Evolutionary conservation across 1,140 invertebrate species (phyloP).

Genomic region (Sogatella furcifera): DNA sequence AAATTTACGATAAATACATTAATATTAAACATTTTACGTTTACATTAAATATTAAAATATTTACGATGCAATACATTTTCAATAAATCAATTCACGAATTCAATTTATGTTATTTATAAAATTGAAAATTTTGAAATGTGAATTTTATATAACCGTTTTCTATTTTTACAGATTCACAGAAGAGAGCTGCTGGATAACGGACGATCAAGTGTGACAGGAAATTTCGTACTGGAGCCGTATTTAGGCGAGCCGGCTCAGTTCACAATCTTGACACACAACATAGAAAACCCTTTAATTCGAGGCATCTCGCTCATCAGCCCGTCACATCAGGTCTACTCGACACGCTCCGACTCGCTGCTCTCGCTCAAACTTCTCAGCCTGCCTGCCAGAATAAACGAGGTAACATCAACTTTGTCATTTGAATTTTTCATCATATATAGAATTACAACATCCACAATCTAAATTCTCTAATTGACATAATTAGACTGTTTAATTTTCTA

Average conservation of each 20-base stretch:
- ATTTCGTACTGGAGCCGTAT: constrained; percentile 36
- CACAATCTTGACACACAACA: constrained; percentile 36
- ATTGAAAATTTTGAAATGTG: background rate
- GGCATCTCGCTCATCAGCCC: constrained; percentile 35
- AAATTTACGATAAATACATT: too few species aligned
- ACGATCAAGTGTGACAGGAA: constrained; percentile 34
- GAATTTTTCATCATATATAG: too few species aligned
- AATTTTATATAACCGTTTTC: background rate
- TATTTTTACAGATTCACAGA: constrained; percentile 32
- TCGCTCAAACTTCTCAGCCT: constrained; percentile 39
- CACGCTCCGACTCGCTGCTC: constrained; percentile 34
- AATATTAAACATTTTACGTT: too few species aligned
- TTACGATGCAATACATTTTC: too few species aligned
- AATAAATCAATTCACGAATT: background rate
- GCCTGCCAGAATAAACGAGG: constrained; percentile 39
- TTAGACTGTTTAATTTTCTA: too few species aligned
- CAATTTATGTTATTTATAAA: background rate
- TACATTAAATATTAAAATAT: too few species aligned
- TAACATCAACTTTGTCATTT: constrained; percentile 17
- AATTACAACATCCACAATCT: too few species aligned
- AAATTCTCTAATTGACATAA: too few species aligned
- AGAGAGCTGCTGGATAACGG: constrained; percentile 35
- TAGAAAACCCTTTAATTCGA: constrained; percentile 36
- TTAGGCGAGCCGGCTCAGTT: constrained; percentile 37
- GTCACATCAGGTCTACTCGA: constrained; percentile 32